Base-by-base conservation (phyloP, 1,140 invertebrate genomes). In the Cydia strobilella region DNA sequence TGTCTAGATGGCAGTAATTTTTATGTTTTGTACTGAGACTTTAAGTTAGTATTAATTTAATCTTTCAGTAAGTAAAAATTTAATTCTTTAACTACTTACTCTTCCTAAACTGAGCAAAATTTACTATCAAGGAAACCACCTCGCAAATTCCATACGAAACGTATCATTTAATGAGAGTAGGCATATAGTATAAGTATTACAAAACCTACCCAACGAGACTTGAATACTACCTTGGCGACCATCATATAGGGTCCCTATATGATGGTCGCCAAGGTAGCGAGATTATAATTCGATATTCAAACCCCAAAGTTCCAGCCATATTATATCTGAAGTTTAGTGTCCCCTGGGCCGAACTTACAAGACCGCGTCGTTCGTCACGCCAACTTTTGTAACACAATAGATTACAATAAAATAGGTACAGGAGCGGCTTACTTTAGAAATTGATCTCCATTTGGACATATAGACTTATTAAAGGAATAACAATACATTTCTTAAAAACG, bases 361-460 rank as follows among this genome's bases (percentile, higher is more conserved):
- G 7, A 23, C 54, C n/a, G 2, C 18, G 54, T 23, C 54, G 20
- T 59, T 59, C 54, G 54, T 59, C 54, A 59, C 54, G 20, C 18
- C 54, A 23, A 59, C 54, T n/a, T 59, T 59, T 59, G 54, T 59
- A 20, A 59, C 20, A 59, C 9, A 59, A 59, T 59, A 59, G 18
- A 9, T 18, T 23, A 54, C 2, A 12, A 59, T 23, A 18, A n/a
- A 13, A 6, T 13, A 12, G 10, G 42, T 45, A 13, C 13, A 45
- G 42, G 10, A 45, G 42, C 10, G 13, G 42, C 45, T 13, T 9
- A 48, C 45, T 48, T 13, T 48, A 15, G 3, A 15, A 15, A 48
- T 3, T 15, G 45, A 15, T 48, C 45, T 15, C 45, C 12, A 15
- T 48, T 48, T 48, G 2, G 9, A 15, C 15, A 3, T 15, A 31